These are phyloP conservation scores for Spialia ferax DNA, from an alignment of 2,888 invertebrate genomes.

Conservation along the genomic window DNA sequence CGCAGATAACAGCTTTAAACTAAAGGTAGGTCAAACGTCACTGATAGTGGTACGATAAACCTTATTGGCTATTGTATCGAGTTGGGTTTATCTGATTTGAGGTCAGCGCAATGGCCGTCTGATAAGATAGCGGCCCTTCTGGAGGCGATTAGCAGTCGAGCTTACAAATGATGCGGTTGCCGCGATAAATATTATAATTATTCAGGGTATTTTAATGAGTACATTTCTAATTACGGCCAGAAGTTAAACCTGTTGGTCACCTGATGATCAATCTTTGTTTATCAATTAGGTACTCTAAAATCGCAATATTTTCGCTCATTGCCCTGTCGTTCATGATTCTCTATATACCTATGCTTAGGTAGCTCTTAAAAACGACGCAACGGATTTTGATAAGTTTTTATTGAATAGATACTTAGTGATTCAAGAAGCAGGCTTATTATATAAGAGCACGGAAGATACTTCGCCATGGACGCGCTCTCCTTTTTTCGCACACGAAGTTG, in stretches of 20 bases:
- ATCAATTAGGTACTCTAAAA: no score
- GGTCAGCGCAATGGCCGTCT: slow-evolving; percentile 11
- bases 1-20: slow-evolving; percentile 25
- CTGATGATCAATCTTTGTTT: no score
- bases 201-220: neutral
- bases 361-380: no score
- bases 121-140: slow-evolving; percentile 31
- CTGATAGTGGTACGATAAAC: neutral
- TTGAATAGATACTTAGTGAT: no score
- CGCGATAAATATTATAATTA: neutral
- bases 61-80: slow-evolving; percentile 24
- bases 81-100: slow-evolving; percentile 30
- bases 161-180: slow-evolving; percentile 16
- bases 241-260: neutral
- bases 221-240: neutral
- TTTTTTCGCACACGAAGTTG: no score
- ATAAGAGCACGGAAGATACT: no score
- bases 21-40: slow-evolving; percentile 26
- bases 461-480: no score
- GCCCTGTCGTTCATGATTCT: no score
- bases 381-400: no score
- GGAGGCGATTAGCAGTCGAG: slow-evolving; percentile 16
- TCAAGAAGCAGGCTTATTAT: no score
- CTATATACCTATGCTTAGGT: no score
- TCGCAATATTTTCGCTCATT: no score